Percentiles rank a stretch among this genome's conserved stretches.
phyloP scores from a whole-genome alignment of 2,113 vertebrate genomes.

The Coracopsis vasa region DNA sequence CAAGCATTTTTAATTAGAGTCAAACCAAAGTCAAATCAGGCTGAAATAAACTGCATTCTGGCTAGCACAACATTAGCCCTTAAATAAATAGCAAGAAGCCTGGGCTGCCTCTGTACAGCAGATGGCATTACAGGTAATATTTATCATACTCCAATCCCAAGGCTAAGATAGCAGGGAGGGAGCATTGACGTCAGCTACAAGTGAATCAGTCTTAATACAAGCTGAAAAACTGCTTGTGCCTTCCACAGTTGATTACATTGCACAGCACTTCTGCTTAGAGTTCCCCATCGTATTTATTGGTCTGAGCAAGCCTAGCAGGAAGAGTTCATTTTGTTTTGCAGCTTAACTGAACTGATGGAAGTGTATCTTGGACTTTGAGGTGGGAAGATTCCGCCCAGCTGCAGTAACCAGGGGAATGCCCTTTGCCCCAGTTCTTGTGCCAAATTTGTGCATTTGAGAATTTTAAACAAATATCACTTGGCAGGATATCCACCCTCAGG shows the following conservation, averaged over 20 bases:
- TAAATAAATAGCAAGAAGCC: not conserved
- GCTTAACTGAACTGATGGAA: slow-evolving; percentile 6
- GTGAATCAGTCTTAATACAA: slow-evolving; percentile 27
- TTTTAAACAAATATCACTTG: slow-evolving; percentile 53
- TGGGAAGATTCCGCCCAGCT: slow-evolving; percentile 56
- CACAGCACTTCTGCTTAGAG: not conserved
- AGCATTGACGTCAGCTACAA: not conserved
- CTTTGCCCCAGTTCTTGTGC: slow-evolving; percentile 47
- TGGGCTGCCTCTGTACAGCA: slow-evolving; percentile 24
- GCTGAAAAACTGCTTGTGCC: slow-evolving; percentile 7
- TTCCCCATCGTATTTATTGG: not conserved
- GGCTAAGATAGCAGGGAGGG: not conserved
- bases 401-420: slow-evolving; percentile 58
- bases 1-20: not conserved
- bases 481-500: not conserved
- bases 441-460: slow-evolving; percentile 39
- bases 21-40: slow-evolving; percentile 14
- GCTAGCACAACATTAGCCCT: not conserved
- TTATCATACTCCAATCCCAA: slow-evolving; percentile 16
- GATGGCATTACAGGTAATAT: slow-evolving; percentile 60
- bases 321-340: slow-evolving; percentile 23
- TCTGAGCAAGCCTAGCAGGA: not conserved
- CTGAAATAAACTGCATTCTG: slow-evolving; percentile 20
- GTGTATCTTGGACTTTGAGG: slow-evolving; percentile 61
- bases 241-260: not conserved